Evolutionary conservation across 2,797 vertebrate species (phyloP).

Genomic region (Chelidonichthys spinosus): DNA sequence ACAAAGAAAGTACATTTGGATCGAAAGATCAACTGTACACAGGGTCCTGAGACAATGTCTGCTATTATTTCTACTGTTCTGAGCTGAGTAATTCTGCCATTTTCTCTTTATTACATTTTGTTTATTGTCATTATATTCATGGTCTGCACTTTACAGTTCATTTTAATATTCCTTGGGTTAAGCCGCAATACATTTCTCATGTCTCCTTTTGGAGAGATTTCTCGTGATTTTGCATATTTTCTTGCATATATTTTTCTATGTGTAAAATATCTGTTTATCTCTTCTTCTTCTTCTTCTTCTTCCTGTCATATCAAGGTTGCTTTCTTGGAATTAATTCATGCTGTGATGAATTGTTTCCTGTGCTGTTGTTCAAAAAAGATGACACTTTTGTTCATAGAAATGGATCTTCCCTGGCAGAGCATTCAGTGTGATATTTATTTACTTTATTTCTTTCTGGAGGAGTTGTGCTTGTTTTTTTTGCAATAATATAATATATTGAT

Average conservation of each 20-base stretch:
- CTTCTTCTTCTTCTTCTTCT: background rate
- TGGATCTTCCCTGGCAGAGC: constrained; percentile 3
- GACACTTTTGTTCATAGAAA: constrained; percentile 20
- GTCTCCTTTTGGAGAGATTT: constrained; percentile 20
- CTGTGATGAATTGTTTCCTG: constrained; percentile 22
- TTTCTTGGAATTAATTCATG: constrained; percentile 5
- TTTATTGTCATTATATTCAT: constrained; percentile 16
- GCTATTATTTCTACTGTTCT: constrained; percentile 17
- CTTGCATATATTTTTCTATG: background rate
- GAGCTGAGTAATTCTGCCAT: background rate
- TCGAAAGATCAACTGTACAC: constrained; percentile 18
- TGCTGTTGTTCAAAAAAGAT: constrained; percentile 6
- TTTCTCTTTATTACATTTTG: constrained; percentile 17
- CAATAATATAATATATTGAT: background rate
- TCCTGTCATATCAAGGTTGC: background rate
- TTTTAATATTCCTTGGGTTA: constrained; percentile 15
- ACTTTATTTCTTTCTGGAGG: background rate
- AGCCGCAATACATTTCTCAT: constrained; percentile 28
- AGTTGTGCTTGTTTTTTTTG: background rate
- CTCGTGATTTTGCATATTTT: constrained; percentile 8
- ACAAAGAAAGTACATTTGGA: constrained; percentile 13
- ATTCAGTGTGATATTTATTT: constrained; percentile 12
- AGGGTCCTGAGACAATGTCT: constrained; percentile 6
- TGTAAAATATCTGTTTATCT: constrained; percentile 3
- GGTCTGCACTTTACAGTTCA: background rate